Conservation (phyloP, 1,140 invertebrate species). For the Diachasmimorpha longicaudata region DNA sequence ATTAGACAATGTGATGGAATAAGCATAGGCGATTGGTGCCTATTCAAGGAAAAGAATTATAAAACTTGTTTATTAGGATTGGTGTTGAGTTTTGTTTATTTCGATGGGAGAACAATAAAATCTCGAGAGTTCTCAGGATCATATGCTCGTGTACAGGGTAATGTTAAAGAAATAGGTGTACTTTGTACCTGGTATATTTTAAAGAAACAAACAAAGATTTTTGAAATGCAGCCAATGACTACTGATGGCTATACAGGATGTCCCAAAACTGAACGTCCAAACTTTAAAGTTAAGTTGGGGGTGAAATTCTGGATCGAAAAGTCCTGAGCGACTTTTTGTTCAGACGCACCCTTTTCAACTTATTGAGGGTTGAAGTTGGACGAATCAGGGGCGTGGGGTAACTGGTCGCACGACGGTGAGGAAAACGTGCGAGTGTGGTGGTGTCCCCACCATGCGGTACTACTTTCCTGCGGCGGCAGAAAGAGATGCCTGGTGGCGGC, state of each 20-base stretch:
- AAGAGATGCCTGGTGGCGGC: conserved; percentile 6
- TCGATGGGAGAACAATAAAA: background rate
- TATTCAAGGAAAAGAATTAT: conserved; percentile 16
- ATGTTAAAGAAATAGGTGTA: no score
- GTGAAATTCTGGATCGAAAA: no score
- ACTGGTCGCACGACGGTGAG: no score
- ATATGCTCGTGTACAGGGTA: no score
- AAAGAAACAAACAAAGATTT: conserved; percentile 7
- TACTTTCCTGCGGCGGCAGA: background rate
- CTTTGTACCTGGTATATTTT: conserved; percentile 18
- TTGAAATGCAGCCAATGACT: conserved; percentile 10
- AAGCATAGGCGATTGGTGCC: conserved; percentile 11
- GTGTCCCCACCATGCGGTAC: background rate
- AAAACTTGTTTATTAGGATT: conserved; percentile 17
- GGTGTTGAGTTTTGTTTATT: conserved; percentile 15
- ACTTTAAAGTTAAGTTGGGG: no score
- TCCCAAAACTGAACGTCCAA: no score
- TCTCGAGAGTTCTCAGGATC: no score
- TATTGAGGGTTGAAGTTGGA: no score
- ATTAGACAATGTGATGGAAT: conserved; percentile 10
- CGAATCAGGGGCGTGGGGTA: no score
- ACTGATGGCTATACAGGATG: conserved; percentile 4
- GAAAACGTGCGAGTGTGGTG: no score
- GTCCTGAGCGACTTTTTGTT: no score
- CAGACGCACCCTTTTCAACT: no score